Evolutionary conservation across 2,888 invertebrate species (phyloP), one percentile per base, ranked within the genome.

Genomic region (Thecocarcelia acutangulata): DNA sequence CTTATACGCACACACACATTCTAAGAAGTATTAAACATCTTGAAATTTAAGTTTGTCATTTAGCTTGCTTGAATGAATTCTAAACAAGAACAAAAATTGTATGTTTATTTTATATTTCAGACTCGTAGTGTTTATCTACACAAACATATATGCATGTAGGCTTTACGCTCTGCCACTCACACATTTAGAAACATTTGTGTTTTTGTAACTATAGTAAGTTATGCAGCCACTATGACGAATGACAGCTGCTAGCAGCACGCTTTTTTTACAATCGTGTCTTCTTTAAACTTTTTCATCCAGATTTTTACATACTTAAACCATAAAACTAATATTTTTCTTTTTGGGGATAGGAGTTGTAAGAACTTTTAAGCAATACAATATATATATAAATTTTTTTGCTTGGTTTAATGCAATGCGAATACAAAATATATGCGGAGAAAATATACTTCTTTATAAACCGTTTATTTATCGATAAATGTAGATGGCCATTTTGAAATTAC

Each of bases 191-290:
- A n/a, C 24, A 24, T 40, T 64, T 11, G 17, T 64, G 24, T 63
- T 40, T 54, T 28, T 64, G 48, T 64, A 78, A 72, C 21, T 70
- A 77, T 33, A 21, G 28, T 72, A 54, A 68, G 46, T 40, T 80
- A 73, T 69, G 81, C 68, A 77, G 63, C 40, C 77, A 70, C 77
- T 70, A 77, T 66, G 69, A 81, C 81, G 68, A 78, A 59, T 78
- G 78, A 72, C 81, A 82, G 82, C 82, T 75, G 82, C 81, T 44
- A 13, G 75, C 72, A 72, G 80, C 82, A 82, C 78, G 78, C 82
- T 75, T 78, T 66, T n/a, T 77, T 63, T 73, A 42, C 15, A 21
- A 64, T n/a, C 52, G 5, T 73, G 15, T 15, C 17, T 59, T 59
- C 44, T 44, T 64, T 61, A 46, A 58, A 68, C 42, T 42, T 37